Evolutionary conservation across 2,797 vertebrate genomes (phyloP), one percentile per base, ranked within the genome.

Genomic region (Clarias laeviceps): DNA sequence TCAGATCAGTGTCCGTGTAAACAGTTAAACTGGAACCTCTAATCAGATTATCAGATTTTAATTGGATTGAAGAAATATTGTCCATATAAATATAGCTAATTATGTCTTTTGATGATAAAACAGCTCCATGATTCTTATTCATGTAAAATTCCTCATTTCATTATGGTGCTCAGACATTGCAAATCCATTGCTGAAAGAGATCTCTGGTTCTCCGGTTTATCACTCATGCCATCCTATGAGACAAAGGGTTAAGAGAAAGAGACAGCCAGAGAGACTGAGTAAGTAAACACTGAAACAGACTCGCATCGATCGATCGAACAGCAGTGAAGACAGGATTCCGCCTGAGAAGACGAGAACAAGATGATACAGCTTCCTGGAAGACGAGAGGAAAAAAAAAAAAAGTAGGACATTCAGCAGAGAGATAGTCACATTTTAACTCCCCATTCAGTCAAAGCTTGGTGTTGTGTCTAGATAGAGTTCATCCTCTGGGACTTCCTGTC

Each of bases 401-500:
- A 68, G 27, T 4, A 64, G 76, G 57, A 79, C 76, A 37, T 62
- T 66, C 24, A 12, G 20, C 34, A n/a, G 8, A 27, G 15, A 50
- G 22, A 27, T 27, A 50, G 15, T 69, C 29, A 54, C 27, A 34
- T 54, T 34, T 54, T 34, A 34, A 5, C 8, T 34, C 65, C 34
- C 6, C 18, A 12, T 82, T 56, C 27, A 56, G 50, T 54, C 80
- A 14, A 4, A 65, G 15, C 24, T 17, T 37, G 24, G 37, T 85
- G 84, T 85, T 85, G 59, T 85, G 87, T 79, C 57, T 61, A 74
- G 57, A 64, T 73, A 32, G 56, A 82, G 83, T 82, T 80, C 50
- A n/a, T 80, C 85, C 88, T 76, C 45, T 22, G 88, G 88, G 88
- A 86, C 22, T 82, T 79, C 62, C 83, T 83, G 83, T 87, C 83